Base-by-base conservation (phyloP, 1,140 invertebrate species). In the Lepeophtheirus salmonis region DNA sequence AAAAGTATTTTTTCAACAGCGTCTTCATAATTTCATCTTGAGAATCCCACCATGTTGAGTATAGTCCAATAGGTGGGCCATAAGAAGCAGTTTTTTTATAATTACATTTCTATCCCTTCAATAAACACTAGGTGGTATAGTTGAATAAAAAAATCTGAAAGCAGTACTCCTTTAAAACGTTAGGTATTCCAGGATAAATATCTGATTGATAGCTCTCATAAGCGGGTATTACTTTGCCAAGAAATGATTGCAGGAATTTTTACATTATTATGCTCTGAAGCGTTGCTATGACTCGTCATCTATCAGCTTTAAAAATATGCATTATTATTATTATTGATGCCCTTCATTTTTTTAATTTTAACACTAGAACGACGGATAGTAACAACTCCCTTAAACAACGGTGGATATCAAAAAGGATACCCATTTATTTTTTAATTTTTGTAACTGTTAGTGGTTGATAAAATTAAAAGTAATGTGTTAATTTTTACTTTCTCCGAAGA, bases 141-240 rank as follows among this genome's bases (percentile, higher is more conserved):
- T 76, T 0, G 94, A 95, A 67, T 97, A 92, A 0, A 6, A 52
- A 52, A 17, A 67, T 65, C 66, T 79, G 72, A 97, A 97, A 1
- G 95, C 95, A 0, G 94, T 90, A 22, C 87, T 87, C n/a, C 65
- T 97, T 91, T 69, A 98, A 98, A n/a, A 89, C 85, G 66, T 97
- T 91, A 10, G 86, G 86, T 30, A 98, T 82, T 14, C 92, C 92
- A 0, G 95, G 92, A 71, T 97, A 90, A 1, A 95, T 76, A 67
- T 95, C 88, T 3, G 87, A 78, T 56, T 88, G 85, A 72, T 97
- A 97, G 0, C 89, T 84, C 0, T 71, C 66, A 66, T 91, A 92
- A 0, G 75, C 64, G 0, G 77, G 76, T 13, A 88, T 67, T 3
- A 78, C 67, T 4, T 68, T 64, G 0, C 82, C 85, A 10, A 95